phyloP scores from a whole-genome alignment of 2,797 vertebrate genomes.

The Brotula barbata region DNA sequence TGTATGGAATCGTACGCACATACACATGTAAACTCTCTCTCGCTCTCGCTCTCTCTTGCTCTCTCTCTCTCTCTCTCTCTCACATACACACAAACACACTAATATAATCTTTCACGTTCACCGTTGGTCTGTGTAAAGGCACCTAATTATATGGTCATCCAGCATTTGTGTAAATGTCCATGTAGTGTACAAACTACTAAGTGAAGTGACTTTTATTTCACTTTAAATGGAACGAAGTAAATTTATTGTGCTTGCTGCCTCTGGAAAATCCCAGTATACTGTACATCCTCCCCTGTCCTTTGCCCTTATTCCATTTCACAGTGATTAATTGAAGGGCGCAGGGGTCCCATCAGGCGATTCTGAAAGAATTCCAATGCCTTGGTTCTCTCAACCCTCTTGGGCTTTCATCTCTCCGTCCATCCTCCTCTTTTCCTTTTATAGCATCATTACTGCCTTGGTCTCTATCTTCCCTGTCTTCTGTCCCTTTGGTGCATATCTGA shows the following conservation, averaged over 20 bases:
- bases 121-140: not conserved
- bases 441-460: conserved; percentile 51
- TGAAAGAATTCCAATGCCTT: conserved; percentile 57
- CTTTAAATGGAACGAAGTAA: conserved; percentile 43
- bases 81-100: too few relatives aligned
- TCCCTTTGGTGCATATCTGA: conserved; percentile 50
- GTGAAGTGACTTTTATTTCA: conserved; percentile 31
- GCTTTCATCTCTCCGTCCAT: conserved; percentile 35
- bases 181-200: not conserved
- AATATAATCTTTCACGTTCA: too few relatives aligned
- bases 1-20: not conserved
- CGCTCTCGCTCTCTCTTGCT: not conserved
- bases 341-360: conserved; percentile 59
- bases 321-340: conserved; percentile 63
- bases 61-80: too few relatives aligned
- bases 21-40: not conserved
- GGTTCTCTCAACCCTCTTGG: conserved; percentile 38
- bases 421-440: conserved; percentile 73
- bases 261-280: conserved; percentile 46
- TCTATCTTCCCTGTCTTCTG: conserved; percentile 45
- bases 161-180: not conserved
- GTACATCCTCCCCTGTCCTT: conserved; percentile 28
- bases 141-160: not conserved
- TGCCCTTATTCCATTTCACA: conserved; percentile 37
- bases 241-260: conserved; percentile 28